Percentiles rank a stretch among this genome's conserved stretches.
Evolutionary conservation across 1,140 invertebrate genomes (phyloP).

Genomic region (Leucophenga varia): DNA sequence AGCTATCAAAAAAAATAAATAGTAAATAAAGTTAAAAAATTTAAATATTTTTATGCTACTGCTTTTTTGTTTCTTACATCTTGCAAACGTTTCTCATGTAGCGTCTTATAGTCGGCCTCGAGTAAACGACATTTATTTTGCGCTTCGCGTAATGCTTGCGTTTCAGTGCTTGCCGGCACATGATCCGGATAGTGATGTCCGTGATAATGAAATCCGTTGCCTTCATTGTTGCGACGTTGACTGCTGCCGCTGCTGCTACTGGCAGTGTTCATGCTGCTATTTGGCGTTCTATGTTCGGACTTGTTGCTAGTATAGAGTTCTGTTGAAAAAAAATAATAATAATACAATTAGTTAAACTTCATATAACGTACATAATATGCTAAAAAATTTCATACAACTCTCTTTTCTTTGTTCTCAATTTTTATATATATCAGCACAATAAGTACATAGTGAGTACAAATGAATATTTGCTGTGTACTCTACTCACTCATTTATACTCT

Average conservation of each 20-base stretch:
- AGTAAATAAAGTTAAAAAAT: background rate
- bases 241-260: constrained; percentile 40
- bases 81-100: constrained; percentile 74
- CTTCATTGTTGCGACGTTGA: too few species aligned
- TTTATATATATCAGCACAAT: too few species aligned
- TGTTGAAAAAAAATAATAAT: too few species aligned
- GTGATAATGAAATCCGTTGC: too few species aligned
- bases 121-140: constrained; percentile 62
- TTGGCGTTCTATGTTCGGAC: constrained; percentile 12
- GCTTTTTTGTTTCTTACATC: constrained; percentile 62
- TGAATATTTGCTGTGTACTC: too few species aligned
- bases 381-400: too few species aligned
- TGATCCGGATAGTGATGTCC: constrained; percentile 58
- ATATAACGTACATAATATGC: too few species aligned
- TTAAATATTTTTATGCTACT: background rate
- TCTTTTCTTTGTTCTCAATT: too few species aligned
- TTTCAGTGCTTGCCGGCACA: constrained; percentile 60
- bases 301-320: too few species aligned
- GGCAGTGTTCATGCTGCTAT: constrained; percentile 43
- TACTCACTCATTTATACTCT: too few species aligned
- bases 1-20: constrained; percentile 57
- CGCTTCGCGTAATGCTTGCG: constrained; percentile 63
- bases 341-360: too few species aligned
- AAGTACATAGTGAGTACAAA: too few species aligned
- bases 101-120: constrained; percentile 66